Evolutionary conservation across 2,113 vertebrate genomes (phyloP).

Genomic region (Seriola dumerili): DNA sequence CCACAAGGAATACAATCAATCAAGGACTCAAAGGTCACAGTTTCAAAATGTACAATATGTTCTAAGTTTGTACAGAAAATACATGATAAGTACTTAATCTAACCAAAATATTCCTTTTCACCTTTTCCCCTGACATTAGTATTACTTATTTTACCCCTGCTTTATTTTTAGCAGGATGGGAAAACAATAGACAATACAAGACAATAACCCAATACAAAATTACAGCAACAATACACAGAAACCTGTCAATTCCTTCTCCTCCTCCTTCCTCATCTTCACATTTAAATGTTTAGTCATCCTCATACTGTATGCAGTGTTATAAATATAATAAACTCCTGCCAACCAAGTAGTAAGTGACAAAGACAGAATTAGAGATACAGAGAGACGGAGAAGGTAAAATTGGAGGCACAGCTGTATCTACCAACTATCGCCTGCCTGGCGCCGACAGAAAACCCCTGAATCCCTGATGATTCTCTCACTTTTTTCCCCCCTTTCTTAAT

Average conservation of each 20-base stretch:
- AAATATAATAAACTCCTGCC: conserved; percentile 10
- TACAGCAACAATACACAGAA: conserved; percentile 8
- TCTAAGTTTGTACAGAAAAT: conserved; percentile 2
- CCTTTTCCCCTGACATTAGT: not conserved
- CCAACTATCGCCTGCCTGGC: conserved; percentile 35
- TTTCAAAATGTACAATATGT: conserved; percentile 18
- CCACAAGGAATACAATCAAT: conserved; percentile 14
- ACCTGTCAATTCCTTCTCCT: conserved; percentile 21
- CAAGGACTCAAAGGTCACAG: conserved; percentile 3
- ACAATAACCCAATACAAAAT: conserved; percentile 21
- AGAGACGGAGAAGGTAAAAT: conserved; percentile 9
- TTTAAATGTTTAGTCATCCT: conserved; percentile 14
- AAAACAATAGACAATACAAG: conserved; percentile 29
- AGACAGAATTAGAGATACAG: conserved; percentile 4
- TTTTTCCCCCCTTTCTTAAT: not conserved
- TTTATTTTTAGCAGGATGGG: conserved; percentile 12
- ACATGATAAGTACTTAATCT: not conserved
- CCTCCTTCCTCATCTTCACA: conserved; percentile 18
- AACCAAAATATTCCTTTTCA: not conserved
- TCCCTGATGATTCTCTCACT: conserved; percentile 31
- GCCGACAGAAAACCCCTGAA: conserved; percentile 41
- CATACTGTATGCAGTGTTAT: too few relatives aligned
- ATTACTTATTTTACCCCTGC: conserved; percentile 6
- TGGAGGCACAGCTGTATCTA: conserved; percentile 47
- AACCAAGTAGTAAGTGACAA: not conserved